phyloP scores from a whole-genome alignment of 2,888 invertebrate genomes.

The Latrodectus elegans region DNA sequence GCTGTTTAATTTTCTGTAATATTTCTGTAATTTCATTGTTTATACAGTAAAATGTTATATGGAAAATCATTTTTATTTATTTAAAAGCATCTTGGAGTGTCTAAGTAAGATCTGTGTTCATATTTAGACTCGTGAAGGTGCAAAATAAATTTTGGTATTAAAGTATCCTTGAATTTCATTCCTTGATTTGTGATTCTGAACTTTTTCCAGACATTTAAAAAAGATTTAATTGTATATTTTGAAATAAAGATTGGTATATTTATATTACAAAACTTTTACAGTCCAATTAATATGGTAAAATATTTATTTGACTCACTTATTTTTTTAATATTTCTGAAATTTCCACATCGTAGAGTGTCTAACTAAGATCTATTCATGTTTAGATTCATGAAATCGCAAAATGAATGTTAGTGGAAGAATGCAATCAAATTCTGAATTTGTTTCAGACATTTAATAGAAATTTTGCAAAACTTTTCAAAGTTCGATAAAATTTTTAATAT shows the following conservation, averaged over 20 bases:
- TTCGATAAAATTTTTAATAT: too few species aligned
- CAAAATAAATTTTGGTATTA: neutral
- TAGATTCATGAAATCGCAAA: neutral
- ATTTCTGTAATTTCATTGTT: too few species aligned
- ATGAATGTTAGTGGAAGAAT: neutral
- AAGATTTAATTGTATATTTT: too few species aligned
- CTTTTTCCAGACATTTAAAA: too few species aligned
- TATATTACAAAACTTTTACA: neutral
- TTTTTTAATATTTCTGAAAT: neutral
- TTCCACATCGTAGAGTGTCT: slow-evolving; percentile 1
- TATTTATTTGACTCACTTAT: neutral
- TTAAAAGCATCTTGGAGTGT: too few species aligned
- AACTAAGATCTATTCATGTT: neutral
- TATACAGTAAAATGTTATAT: neutral
- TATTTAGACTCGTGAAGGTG: neutral
- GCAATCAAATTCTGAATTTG: neutral
- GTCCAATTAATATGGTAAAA: neutral
- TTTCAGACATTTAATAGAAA: neutral
- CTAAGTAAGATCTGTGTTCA: neutral
- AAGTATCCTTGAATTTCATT: too few species aligned
- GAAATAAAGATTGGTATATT: too few species aligned
- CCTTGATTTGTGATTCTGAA: too few species aligned
- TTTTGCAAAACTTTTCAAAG: too few species aligned
- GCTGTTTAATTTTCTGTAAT: too few species aligned
- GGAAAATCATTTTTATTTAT: neutral